Conservation (phyloP, 2,113 vertebrate species). For the Onychostoma macrolepis region DNA sequence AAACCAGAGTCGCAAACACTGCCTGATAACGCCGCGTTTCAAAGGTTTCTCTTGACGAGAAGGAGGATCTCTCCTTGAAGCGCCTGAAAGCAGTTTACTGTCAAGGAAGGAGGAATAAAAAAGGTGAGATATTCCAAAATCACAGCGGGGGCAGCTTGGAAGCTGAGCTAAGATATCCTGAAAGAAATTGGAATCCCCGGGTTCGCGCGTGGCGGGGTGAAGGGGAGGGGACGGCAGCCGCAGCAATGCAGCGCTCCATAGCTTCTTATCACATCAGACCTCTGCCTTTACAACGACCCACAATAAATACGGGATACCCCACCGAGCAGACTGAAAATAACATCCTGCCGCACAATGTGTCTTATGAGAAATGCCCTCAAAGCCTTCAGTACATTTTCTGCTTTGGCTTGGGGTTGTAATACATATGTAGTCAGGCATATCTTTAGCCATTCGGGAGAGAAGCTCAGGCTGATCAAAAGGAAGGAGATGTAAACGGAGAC, state of each 20-base stretch:
- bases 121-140: conserved; percentile 57
- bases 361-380: conserved; percentile 45
- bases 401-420: conserved; percentile 29
- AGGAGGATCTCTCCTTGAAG: conserved; percentile 60
- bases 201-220: conserved; percentile 37
- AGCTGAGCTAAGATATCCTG: conserved; percentile 60
- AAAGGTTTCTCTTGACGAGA: conserved; percentile 53
- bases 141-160: conserved; percentile 54
- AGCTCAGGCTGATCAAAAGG: conserved; percentile 34
- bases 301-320: conserved; percentile 49
- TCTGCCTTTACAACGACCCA: conserved; percentile 51
- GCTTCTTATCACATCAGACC: conserved; percentile 58
- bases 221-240: not conserved
- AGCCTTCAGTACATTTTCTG: conserved; percentile 38
- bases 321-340: conserved; percentile 52
- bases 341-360: conserved; percentile 30
- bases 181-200: conserved; percentile 64
- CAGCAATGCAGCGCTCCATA: conserved; percentile 39
- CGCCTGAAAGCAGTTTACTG: conserved; percentile 60
- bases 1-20: conserved; percentile 50
- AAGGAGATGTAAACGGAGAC: conserved; percentile 29
- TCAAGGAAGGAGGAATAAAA: conserved; percentile 50
- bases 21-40: conserved; percentile 36
- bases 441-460: conserved; percentile 38
- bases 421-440: conserved; percentile 41